Evolutionary conservation across 2,113 vertebrate species (phyloP).

Genomic region (Junco hyemalis): DNA sequence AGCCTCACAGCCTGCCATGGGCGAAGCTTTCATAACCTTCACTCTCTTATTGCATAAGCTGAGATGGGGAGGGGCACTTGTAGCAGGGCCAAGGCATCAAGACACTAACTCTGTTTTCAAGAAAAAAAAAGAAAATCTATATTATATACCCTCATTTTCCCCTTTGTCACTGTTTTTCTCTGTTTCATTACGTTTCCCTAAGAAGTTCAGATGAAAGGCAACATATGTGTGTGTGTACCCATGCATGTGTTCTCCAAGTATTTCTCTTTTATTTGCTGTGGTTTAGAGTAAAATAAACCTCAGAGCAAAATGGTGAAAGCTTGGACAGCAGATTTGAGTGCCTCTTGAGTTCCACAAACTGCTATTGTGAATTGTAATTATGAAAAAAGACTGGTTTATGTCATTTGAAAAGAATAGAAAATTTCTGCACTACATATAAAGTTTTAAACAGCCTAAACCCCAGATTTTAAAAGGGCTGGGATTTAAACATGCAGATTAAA

Average conservation of each 20-base stretch:
- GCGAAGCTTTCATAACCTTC: neutral
- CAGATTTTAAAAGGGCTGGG: neutral
- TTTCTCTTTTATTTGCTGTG: neutral
- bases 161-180: neutral
- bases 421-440: neutral
- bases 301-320: neutral
- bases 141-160: neutral
- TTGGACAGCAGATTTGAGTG: neutral
- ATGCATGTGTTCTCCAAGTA: neutral
- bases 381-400: neutral
- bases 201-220: neutral
- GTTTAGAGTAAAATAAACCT: neutral
- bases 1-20: neutral
- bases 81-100: neutral
- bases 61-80: neutral
- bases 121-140: neutral
- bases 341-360: neutral
- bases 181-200: slow-evolving; percentile 1
- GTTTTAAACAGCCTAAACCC: neutral
- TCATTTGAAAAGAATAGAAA: neutral
- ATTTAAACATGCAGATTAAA: neutral
- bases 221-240: neutral
- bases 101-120: neutral
- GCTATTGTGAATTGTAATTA: neutral
- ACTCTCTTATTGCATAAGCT: neutral